Evolutionary conservation across 37 sponge, comb jelly and placozoan species (phyloP).

Genomic region (Diacarnus erythraeanus): DNA sequence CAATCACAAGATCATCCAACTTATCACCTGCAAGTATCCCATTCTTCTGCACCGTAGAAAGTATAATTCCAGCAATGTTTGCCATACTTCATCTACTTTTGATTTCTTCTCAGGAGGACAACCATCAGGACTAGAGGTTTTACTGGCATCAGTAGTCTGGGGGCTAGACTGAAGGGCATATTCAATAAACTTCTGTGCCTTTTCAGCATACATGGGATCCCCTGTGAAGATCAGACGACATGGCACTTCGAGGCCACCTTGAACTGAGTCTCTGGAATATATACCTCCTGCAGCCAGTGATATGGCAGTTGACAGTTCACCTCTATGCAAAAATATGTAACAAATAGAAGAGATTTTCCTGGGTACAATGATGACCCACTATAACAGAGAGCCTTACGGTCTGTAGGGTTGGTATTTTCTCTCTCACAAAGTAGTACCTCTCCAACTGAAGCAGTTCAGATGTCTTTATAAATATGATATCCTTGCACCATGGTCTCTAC

Average conservation of each 20-base stretch:
- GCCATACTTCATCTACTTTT: slow-evolving; percentile 4
- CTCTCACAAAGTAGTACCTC: slow-evolving; percentile 24
- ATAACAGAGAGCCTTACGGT: slow-evolving; percentile 49
- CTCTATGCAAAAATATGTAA: slow-evolving; percentile 17
- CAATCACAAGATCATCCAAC: slow-evolving; percentile 27
- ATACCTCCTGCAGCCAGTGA: slow-evolving; percentile 33
- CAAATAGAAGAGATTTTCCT: slow-evolving; percentile 28
- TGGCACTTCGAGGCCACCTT: slow-evolving; percentile 32
- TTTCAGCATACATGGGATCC: background rate
- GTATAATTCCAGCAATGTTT: slow-evolving; percentile 3
- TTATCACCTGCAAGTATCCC: slow-evolving; percentile 18
- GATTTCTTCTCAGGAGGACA: slow-evolving; percentile 14
- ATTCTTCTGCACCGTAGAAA: slow-evolving; percentile 13
- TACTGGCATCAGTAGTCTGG: too few species aligned
- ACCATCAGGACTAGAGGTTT: background rate
- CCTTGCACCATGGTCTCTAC: slow-evolving; percentile 36
- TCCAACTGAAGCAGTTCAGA: slow-evolving; percentile 33
- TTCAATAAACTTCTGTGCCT: slow-evolving; percentile 8
- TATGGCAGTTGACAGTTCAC: slow-evolving; percentile 9
- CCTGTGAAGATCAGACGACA: slow-evolving; percentile 20
- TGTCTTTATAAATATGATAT: slow-evolving; percentile 42
- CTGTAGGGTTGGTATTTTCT: slow-evolving; percentile 8
- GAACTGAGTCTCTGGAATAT: slow-evolving; percentile 7
- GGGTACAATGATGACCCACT: too few species aligned
- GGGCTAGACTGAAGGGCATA: too few species aligned